Conservation (phyloP, 1,140 invertebrate species). For the Arion vulgaris region DNA sequence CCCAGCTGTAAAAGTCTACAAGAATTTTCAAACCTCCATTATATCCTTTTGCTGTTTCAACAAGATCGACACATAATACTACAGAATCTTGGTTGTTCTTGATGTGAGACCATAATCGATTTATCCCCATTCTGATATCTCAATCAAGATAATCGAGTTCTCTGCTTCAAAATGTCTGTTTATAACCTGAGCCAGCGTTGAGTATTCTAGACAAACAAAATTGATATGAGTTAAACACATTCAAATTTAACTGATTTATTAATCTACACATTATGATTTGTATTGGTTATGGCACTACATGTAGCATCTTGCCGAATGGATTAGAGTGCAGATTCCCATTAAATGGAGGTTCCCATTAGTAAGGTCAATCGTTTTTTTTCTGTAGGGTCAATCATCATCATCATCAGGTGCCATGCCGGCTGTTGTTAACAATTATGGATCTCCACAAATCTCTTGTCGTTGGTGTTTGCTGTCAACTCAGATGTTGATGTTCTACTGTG, state of each 20-base stretch:
- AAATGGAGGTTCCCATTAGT: too few species aligned
- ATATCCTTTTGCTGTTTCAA: slow-evolving; percentile 14
- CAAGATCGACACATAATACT: slow-evolving; percentile 9
- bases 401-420: too few species aligned
- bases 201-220: neutral
- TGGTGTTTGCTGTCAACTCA: too few species aligned
- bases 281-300: too few species aligned
- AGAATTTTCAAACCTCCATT: slow-evolving; percentile 10
- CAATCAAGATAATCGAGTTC: neutral
- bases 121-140: slow-evolving; percentile 18
- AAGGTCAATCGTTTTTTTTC: too few species aligned
- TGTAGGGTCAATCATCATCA: too few species aligned
- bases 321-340: too few species aligned
- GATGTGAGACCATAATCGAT: slow-evolving; percentile 8
- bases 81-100: neutral
- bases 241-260: neutral
- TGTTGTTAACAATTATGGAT: too few species aligned
- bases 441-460: too few species aligned
- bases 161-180: neutral
- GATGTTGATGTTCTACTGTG: too few species aligned
- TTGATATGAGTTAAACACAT: neutral
- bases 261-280: neutral
- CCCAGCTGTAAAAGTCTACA: slow-evolving; percentile 33
- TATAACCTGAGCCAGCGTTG: neutral
- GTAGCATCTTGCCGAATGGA: too few species aligned